Percentiles rank a stretch among this genome's conserved stretches.
Conservation (phyloP, 2,888 invertebrate species). For the Zaprionus obscuricornis region DNA sequence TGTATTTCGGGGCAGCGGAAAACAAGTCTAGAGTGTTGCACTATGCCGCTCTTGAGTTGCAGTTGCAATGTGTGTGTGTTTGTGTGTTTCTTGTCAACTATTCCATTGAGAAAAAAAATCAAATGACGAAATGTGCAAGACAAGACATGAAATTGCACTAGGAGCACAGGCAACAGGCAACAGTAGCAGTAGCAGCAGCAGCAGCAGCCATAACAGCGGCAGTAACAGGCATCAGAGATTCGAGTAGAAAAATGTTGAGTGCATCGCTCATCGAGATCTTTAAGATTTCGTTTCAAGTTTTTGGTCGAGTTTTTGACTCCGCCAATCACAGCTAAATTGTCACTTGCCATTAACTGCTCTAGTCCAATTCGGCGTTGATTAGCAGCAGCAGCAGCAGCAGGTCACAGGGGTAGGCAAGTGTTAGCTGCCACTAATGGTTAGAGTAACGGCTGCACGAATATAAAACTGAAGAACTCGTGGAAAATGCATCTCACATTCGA, state of each 20-base stretch:
- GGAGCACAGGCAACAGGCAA: conserved; percentile 23
- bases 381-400: conserved; percentile 1
- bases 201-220: conserved; percentile 2
- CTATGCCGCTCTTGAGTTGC: conserved; percentile 50
- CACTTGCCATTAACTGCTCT: conserved; percentile 65
- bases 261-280: conserved; percentile 16
- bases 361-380: conserved; percentile 28
- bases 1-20: conserved; percentile 31
- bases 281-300: conserved; percentile 13
- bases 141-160: conserved; percentile 60
- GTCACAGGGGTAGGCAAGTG: not conserved
- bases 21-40: conserved; percentile 49
- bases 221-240: not conserved
- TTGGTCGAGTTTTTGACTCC: not conserved
- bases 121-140: conserved; percentile 68
- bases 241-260: not conserved
- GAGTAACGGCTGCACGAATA: conserved; percentile 56
- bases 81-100: conserved; percentile 24
- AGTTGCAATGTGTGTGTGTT: conserved; percentile 11
- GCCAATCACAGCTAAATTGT: conserved; percentile 68
- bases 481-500: conserved; percentile 82
- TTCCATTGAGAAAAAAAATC: conserved; percentile 68
- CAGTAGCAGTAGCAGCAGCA: not conserved
- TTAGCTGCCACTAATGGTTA: conserved; percentile 33
- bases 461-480: conserved; percentile 81